Evolutionary conservation across 2,113 vertebrate species (phyloP).

Genomic region (Caretta caretta): DNA sequence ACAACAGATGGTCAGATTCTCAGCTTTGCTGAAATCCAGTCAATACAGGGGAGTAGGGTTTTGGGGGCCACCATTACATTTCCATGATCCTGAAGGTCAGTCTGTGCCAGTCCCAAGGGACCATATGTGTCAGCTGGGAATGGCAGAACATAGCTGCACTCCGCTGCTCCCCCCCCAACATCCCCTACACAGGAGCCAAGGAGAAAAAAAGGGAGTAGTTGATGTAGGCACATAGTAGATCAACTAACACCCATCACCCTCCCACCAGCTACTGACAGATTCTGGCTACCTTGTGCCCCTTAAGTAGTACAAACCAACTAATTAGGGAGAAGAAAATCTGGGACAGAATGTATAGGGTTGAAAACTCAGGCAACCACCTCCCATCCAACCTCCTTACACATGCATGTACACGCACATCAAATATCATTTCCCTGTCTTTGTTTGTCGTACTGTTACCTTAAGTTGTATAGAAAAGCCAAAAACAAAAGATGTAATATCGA

Average conservation of each 20-base stretch:
- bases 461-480: not conserved
- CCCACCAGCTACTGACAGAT: not conserved
- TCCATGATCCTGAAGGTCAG: accelerated
- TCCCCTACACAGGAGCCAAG: accelerated
- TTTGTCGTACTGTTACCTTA: not conserved
- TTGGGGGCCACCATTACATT: not conserved
- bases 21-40: not conserved
- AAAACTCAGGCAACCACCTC: not conserved
- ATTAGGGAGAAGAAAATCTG: not conserved
- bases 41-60: not conserved
- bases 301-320: not conserved
- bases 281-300: accelerated
- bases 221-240: not conserved
- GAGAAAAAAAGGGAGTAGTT: not conserved
- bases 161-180: not conserved
- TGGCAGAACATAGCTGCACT: accelerated
- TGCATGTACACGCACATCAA: accelerated
- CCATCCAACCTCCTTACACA: not conserved
- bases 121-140: not conserved
- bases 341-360: not conserved
- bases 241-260: not conserved
- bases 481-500: not conserved
- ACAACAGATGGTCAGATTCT: not conserved
- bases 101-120: not conserved
- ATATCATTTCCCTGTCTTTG: accelerated